phyloP scores from a whole-genome alignment of 2,888 invertebrate genomes.

The Andricus quercusramuli region DNA sequence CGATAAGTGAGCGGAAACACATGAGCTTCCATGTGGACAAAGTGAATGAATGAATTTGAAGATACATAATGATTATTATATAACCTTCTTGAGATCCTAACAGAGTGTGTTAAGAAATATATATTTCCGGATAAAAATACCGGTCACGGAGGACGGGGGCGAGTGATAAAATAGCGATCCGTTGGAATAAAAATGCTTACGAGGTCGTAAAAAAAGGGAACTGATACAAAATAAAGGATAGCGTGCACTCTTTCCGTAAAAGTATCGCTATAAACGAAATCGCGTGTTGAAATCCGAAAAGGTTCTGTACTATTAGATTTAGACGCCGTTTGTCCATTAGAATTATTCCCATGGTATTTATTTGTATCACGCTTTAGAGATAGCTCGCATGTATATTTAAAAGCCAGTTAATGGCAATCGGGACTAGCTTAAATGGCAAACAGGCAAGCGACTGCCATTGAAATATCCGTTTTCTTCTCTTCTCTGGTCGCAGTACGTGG shows the following conservation, averaged over 20 bases:
- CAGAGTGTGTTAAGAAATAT: neutral
- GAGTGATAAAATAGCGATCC: neutral
- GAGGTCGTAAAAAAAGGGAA: constrained; percentile 10
- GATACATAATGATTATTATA: neutral
- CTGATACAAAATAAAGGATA: constrained; percentile 13
- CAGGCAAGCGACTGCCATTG: constrained; percentile 38
- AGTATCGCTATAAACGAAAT: constrained; percentile 24
- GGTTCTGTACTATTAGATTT: constrained; percentile 16
- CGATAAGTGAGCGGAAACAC: too few species aligned
- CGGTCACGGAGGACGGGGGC: too few species aligned
- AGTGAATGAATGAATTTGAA: too few species aligned
- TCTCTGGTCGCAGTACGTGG: constrained; percentile 27
- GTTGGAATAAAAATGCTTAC: constrained; percentile 22
- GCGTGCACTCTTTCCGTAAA: constrained; percentile 3
- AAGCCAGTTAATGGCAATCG: constrained; percentile 40
- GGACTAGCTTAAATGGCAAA: constrained; percentile 37
- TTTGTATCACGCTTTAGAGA: constrained; percentile 38
- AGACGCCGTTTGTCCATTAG: constrained; percentile 37
- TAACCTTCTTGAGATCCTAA: neutral
- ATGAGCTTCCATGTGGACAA: too few species aligned
- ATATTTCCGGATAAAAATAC: neutral
- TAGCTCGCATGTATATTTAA: constrained; percentile 40
- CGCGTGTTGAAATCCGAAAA: constrained; percentile 29
- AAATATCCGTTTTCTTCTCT: constrained; percentile 38
- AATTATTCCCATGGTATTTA: constrained; percentile 41